Base-by-base conservation (phyloP, 1,140 invertebrate genomes). In the Papilio xuthus region DNA sequence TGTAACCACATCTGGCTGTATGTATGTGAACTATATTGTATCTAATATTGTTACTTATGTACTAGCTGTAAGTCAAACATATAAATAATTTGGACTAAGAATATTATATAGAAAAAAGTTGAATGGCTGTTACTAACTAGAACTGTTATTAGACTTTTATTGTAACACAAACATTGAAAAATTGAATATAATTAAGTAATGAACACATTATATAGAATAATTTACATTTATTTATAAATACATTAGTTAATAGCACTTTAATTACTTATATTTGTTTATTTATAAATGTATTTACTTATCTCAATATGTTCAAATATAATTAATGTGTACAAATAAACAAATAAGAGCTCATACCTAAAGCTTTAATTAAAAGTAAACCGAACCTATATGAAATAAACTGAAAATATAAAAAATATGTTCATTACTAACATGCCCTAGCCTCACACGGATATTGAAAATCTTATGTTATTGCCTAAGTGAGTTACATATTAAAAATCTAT, bases 231-330 rank as follows among this genome's bases (percentile, higher is more conserved):
- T 63, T 13, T 63, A 28, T 12, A 28, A 28, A 26, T 0, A 7
- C 15, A 63, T 26, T 63, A 63, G 60, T 4, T 67, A 28, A 67
- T 67, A 28, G 12, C 23, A 60, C 1, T 60, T 60, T 60, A 60
- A 60, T 60, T 15, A 60, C 56, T 28, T 18, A 67, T 67, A 15
- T 13, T 67, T 13, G 26, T 67, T 67, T 67, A 67, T 28, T 67
- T 60, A 60, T 26, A 67, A 1, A 7, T 28, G 12, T 28, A 9
- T 67, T 7, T 67, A 28, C 12, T 67, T 28, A 67, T 28, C 6
- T 67, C 15, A 67, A 4, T 28, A 28, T 63, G 26, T 63, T 63
- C 13, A 63, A 63, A 63, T 63, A 63, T 4, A 32, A 67, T 67
- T 67, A 63, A 28, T 15, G 26, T 60, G 23, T 60, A 26, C 4